Evolutionary conservation across 2,888 invertebrate species (phyloP), one percentile per base, ranked within the genome.

Genomic region (Sesia bembeciformis): DNA sequence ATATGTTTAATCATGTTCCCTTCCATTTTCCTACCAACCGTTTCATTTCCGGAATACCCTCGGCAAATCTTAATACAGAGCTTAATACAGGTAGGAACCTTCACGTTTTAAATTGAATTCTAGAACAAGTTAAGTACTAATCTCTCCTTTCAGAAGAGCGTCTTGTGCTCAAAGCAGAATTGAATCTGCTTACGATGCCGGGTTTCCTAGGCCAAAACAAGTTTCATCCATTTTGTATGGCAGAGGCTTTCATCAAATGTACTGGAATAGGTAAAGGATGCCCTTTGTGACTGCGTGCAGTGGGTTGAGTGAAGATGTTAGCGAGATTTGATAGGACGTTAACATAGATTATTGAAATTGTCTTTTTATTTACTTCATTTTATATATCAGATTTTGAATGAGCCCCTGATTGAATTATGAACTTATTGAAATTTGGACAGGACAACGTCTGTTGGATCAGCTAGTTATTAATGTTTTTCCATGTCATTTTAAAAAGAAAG

Each of bases 181-280:
- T 66, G 65, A 64, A 65, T 69, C 68, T 67, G 60, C 61, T 8
- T n/a, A 46, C 46, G n/a, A 46, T 7, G 38, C 50, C 38, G 50
- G 54, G 66, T 60, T 64, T 64, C 64, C 64, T 64, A 65, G 66
- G 61, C 62, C 60, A 66, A 68, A 76, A 70, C 71, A 70, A 73
- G 71, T 74, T 73, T 65, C 64, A 69, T 66, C 64, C 60, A 57
- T 66, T 68, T 64, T 66, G 63, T 66, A 62, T 62, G 56, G 61
- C 63, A 60, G 58, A 54, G 56, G 62, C 53, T 63, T 61, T 62
- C 65, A 62, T 66, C 64, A 64, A 68, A 66, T 63, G 58, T 56
- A 57, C 60, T 60, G 59, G 54, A 63, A 68, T 68, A 66, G 63
- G 66, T 67, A 67, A 46, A 64, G 65, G 64, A 65, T 64, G 56